A percentile compares a stretch with the other conserved stretches of the same genome.
phyloP scores from a whole-genome alignment of 2,888 invertebrate genomes.

The Hofmannophila pseudospretella region DNA sequence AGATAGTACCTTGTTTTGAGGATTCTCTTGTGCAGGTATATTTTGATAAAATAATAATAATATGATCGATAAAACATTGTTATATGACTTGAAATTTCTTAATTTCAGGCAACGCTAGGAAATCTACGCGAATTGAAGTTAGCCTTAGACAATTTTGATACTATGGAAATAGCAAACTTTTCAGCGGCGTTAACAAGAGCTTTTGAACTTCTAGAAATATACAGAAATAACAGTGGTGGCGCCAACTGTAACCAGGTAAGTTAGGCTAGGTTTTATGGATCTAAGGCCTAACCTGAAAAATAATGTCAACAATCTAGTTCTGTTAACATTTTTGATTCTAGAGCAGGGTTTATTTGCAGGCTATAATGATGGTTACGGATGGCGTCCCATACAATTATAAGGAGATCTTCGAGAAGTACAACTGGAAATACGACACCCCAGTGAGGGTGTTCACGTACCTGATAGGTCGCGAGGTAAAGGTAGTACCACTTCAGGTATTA shows the following conservation, averaged over 20 bases:
- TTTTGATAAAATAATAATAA: slow-evolving; percentile 25
- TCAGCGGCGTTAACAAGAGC: slow-evolving; percentile 92
- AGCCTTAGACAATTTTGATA: slow-evolving; percentile 86
- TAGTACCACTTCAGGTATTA: slow-evolving; percentile 76
- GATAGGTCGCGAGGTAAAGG: slow-evolving; percentile 92
- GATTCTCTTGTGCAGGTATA: slow-evolving; percentile 91
- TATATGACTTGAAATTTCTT: too few relatives aligned
- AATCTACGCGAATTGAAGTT: slow-evolving; percentile 90
- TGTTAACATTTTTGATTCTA: too few relatives aligned
- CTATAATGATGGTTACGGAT: slow-evolving; percentile 99
- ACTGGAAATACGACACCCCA: slow-evolving; percentile 89
- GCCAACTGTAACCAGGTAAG: slow-evolving; percentile 78
- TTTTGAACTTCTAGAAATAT: slow-evolving; percentile 88
- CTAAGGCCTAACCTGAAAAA: neutral
- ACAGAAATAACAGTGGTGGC: slow-evolving; percentile 80
- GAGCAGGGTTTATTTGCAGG: slow-evolving; percentile 82
- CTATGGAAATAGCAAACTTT: slow-evolving; percentile 96
- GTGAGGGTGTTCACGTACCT: slow-evolving; percentile 98
- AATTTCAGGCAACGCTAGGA: slow-evolving; percentile 87
- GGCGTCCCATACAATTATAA: slow-evolving; percentile 97
- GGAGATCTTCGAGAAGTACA: slow-evolving; percentile 93
- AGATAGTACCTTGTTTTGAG: slow-evolving; percentile 92
- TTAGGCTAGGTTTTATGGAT: too few relatives aligned
- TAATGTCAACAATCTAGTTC: too few relatives aligned
- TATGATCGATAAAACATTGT: too few relatives aligned